Conservation (phyloP, 2,113 vertebrate species). For the western clawed frog (Xenopus tropicalis) region UCB_Xtro_10.0 CM004443.2:91497001-91497500, state of each 20-base stretch:
- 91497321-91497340: constrained; percentile 93
- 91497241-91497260: constrained; percentile 78
- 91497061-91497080: constrained; percentile 86
- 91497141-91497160: constrained; percentile 86
- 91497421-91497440: constrained; percentile 86
- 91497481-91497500: too few relatives aligned
- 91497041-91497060: constrained; percentile 88
- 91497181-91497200: constrained; percentile 83
- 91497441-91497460: constrained; percentile 24
- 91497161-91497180: constrained; percentile 79
- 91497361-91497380: constrained; percentile 72
- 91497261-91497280: constrained; percentile 76
- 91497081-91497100: constrained; percentile 92
- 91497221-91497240: constrained; percentile 89
- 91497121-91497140: constrained; percentile 79
- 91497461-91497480: background rate
- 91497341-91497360: constrained; percentile 79
- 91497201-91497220: constrained; percentile 86
- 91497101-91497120: constrained; percentile 81
- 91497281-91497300: constrained; percentile 82
- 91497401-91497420: constrained; percentile 82
- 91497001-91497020: constrained; percentile 62
- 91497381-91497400: constrained; percentile 77
- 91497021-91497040: constrained; percentile 86
- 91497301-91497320: constrained; percentile 74